Base-by-base conservation (phyloP, 1,140 invertebrate genomes). In the Zaprionus lachaisei region DNA sequence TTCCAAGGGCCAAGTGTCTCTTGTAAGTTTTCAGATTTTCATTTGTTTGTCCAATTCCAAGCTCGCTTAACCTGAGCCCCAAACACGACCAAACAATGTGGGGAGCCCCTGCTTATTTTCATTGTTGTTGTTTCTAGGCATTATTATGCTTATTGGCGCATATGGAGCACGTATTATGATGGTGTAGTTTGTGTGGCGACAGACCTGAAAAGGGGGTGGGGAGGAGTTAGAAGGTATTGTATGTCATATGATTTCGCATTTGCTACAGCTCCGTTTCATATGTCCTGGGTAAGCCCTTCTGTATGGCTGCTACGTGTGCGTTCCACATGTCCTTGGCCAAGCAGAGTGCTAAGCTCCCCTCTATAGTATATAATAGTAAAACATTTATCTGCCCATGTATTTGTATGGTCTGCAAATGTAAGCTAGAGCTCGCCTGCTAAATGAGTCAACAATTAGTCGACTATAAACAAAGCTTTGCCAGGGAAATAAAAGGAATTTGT, bases 121-220 rank as follows among this genome's bases (percentile, higher is more conserved):
- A 31, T 54, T 58, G 14, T 72, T 55, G 47, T 38, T 60, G 61
- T 62, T 69, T 41, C 62, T 64, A 47, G 34, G 47, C 70, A 73
- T 80, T 80, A 80, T 80, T 73, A 80, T 80, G 78, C 78, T 78
- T 78, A 80, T 78, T 80, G 78, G 31, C 70, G 78, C 75, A 73
- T 74, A 80, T 80, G 78, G 78, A 80, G 78, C 78, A 80, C 78
- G 78, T 80, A 80, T 78, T 80, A 80, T 80, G 78, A 78, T 80
- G 67, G 44, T 51, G 64, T 77, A 73, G 68, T 77, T 72, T 68
- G 20, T 20, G n/a, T 17, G 3, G n/a, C 20, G 20, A 5, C 47
- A 51, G 47, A 47, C 41, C 15, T 22, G 2, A 0, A n/a, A 55
- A 66, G 47, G 60, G 38, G 24, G 15, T 28, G 24, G 12, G 20